phyloP scores from a whole-genome alignment of 30 jellyfish, hydroid and myxozoan genomes.

The Chrysaora quinquecirrha region DNA sequence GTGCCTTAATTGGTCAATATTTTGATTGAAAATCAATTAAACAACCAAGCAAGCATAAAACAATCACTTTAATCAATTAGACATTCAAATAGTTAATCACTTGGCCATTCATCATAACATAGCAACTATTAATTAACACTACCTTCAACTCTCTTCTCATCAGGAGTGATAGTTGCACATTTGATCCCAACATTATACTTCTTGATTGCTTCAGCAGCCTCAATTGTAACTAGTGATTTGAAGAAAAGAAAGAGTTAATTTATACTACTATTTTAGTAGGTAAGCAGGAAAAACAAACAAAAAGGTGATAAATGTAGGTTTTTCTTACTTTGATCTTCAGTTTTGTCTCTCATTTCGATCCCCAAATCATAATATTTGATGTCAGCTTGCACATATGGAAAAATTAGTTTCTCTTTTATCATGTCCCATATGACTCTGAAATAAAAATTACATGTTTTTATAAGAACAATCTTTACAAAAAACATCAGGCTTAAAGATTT shows the following conservation, averaged over 20 bases:
- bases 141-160: conserved; percentile 94
- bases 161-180: conserved; percentile 97
- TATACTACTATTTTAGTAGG: not conserved
- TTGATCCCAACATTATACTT: conserved; percentile 92
- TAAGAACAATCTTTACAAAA: no score
- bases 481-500: no score
- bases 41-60: no score
- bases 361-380: conserved; percentile 81
- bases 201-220: conserved; percentile 96
- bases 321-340: conserved; percentile 81
- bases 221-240: conserved; percentile 72
- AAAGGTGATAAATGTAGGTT: no score
- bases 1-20: no score
- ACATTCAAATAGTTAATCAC: no score
- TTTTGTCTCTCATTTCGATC: conserved; percentile 81
- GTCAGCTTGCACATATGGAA: conserved; percentile 86
- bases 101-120: no score
- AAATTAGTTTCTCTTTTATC: conserved; percentile 85
- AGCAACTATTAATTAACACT: no score
- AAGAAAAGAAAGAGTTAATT: not conserved
- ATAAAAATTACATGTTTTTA: not conserved
- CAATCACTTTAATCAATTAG: no score
- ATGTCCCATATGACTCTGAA: conserved; percentile 94
- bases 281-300: not conserved
- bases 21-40: no score